Conservation (phyloP, 1,140 invertebrate genomes). For the Polypedilum vanderplanki region DNA sequence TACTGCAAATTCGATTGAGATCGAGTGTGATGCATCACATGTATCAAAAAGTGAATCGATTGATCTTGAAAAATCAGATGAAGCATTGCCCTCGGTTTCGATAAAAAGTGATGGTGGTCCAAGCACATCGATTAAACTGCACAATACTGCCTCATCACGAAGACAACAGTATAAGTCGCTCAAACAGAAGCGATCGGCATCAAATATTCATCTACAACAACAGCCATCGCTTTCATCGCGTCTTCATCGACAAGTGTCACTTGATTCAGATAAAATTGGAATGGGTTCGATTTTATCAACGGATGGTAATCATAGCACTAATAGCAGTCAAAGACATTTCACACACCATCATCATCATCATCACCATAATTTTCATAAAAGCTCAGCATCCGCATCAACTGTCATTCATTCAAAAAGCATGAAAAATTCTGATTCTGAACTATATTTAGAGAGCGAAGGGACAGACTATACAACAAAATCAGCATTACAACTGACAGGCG, state of each 20-base stretch:
- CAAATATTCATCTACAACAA: conserved; percentile 2
- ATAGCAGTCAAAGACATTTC: conserved; percentile 33
- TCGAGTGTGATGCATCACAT: background rate
- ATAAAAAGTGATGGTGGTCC: conserved; percentile 10
- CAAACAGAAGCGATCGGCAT: conserved; percentile 10
- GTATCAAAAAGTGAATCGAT: background rate
- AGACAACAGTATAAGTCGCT: conserved; percentile 14
- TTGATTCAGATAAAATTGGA: conserved; percentile 28
- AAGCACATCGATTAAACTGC: background rate
- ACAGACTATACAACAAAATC: conserved; percentile 35
- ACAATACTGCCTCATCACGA: conserved; percentile 16
- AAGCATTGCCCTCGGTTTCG: background rate
- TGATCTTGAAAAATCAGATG: conserved; percentile 10
- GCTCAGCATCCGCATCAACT: conserved; percentile 1
- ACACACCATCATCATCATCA: conserved; percentile 36
- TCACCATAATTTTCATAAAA: conserved; percentile 32
- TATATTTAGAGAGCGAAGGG: conserved; percentile 43
- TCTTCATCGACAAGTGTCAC: conserved; percentile 30
- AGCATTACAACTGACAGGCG: conserved; percentile 1
- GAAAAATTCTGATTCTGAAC: conserved; percentile 25
- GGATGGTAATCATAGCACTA: conserved; percentile 37
- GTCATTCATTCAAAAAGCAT: conserved; percentile 23
- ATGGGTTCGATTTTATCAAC: conserved; percentile 32
- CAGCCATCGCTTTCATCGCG: background rate
- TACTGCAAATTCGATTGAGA: background rate